A percentile compares a stretch with the other conserved stretches of the same genome.
Conservation (phyloP, 2,888 invertebrate species). For the Timema cristinae region DNA sequence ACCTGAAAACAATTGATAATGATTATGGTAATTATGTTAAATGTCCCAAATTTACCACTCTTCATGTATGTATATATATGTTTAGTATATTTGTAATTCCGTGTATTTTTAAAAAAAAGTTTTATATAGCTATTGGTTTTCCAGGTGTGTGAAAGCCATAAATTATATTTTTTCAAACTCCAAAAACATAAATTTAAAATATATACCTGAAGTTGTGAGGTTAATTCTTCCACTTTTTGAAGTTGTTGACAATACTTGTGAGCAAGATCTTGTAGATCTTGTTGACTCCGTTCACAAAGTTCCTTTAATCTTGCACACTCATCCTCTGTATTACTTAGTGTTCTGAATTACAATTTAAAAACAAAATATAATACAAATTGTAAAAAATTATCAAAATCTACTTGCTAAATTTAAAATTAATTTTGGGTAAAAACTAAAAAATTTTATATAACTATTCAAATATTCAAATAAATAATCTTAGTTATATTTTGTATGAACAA, state of each 20-base stretch:
- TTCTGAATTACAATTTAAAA: constrained; percentile 38
- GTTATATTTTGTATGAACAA: too few relatives aligned
- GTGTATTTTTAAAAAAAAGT: too few relatives aligned
- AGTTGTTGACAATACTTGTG: constrained; percentile 40
- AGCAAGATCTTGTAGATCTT: constrained; percentile 54
- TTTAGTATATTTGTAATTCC: too few relatives aligned
- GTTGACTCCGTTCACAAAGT: constrained; percentile 56
- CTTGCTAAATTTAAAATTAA: not conserved
- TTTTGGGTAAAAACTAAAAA: too few relatives aligned
- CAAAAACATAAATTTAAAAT: constrained; percentile 27
- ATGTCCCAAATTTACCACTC: too few relatives aligned
- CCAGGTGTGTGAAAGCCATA: too few relatives aligned
- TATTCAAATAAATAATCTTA: too few relatives aligned
- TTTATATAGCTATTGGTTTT: too few relatives aligned
- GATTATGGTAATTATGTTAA: too few relatives aligned
- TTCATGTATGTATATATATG: too few relatives aligned
- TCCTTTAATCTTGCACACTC: constrained; percentile 62
- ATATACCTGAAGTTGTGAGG: constrained; percentile 40
- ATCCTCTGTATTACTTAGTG: constrained; percentile 62
- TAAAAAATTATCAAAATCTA: not conserved
- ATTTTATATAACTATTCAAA: too few relatives aligned
- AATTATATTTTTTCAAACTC: not conserved
- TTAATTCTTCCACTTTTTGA: constrained; percentile 37
- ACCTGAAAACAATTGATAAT: too few relatives aligned
- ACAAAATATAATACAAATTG: constrained; percentile 17